Evolutionary conservation across 2,888 invertebrate genomes (phyloP).

Genomic region (Chrysotoxum bicinctum): DNA sequence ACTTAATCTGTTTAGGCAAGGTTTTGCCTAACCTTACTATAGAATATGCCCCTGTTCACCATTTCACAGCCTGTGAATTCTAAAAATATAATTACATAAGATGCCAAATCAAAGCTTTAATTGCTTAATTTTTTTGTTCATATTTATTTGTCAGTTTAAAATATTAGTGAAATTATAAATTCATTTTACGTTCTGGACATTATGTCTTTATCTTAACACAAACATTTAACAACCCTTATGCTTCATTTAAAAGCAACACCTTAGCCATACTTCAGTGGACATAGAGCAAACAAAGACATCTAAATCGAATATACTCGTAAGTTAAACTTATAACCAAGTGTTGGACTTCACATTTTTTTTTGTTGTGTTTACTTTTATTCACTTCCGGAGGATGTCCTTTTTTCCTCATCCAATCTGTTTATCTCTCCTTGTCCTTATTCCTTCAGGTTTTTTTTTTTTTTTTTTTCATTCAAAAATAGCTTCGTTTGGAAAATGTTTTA

Average conservation of each 20-base stretch:
- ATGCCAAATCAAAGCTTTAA: no score
- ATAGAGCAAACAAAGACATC: slow-evolving; percentile 19
- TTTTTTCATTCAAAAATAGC: slow-evolving; percentile 41
- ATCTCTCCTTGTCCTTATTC: not conserved
- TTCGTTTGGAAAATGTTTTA: slow-evolving; percentile 38
- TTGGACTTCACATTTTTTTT: slow-evolving; percentile 27
- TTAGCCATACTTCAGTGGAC: slow-evolving; percentile 6
- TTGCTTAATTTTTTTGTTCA: no score
- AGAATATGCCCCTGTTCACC: no score
- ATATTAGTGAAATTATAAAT: no score
- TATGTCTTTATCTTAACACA: not conserved
- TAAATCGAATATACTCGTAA: slow-evolving; percentile 38
- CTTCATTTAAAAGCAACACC: not conserved
- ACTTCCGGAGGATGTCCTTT: slow-evolving; percentile 40
- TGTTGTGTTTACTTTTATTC: slow-evolving; percentile 54
- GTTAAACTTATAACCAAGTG: slow-evolving; percentile 47
- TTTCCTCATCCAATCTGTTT: slow-evolving; percentile 2
- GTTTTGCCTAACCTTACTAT: no score
- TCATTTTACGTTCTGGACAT: not conserved
- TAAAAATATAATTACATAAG: no score
- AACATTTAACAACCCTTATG: not conserved
- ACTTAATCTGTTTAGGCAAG: no score
- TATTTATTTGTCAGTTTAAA: no score
- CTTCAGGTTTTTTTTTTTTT: not conserved
- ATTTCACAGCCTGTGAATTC: no score